phyloP scores from a whole-genome alignment of 2,888 invertebrate genomes.

The Gibbula magus region DNA sequence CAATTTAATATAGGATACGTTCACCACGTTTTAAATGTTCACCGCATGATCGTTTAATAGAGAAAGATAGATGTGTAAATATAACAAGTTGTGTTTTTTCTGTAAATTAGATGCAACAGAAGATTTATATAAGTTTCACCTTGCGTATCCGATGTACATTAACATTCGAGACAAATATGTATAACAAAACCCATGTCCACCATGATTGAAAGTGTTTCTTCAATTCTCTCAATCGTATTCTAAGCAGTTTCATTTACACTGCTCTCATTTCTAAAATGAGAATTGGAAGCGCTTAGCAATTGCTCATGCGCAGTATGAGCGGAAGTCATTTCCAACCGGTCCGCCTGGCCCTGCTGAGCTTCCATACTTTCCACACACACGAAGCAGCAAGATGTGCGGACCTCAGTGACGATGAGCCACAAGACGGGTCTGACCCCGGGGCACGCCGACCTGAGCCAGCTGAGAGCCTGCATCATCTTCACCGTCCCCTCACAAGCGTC shows the following conservation, averaged over 20 bases:
- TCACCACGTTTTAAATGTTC: too few species aligned
- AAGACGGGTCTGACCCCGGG: conserved; percentile 38
- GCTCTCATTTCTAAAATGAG: neutral
- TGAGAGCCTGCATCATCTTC: conserved; percentile 40
- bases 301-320: neutral
- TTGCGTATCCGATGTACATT: too few species aligned
- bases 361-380: neutral
- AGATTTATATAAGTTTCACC: too few species aligned
- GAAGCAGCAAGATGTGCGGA: conserved; percentile 17
- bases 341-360: neutral
- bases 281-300: neutral
- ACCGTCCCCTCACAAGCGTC: conserved; percentile 34
- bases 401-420: conserved; percentile 37
- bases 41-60: too few species aligned
- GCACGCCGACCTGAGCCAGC: conserved; percentile 44
- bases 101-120: too few species aligned
- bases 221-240: too few species aligned
- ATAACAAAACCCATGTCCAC: too few species aligned
- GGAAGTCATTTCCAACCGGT: conserved; percentile 8
- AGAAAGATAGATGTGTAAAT: too few species aligned
- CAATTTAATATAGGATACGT: too few species aligned
- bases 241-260: neutral
- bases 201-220: too few species aligned
- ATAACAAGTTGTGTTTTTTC: too few species aligned
- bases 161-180: too few species aligned